Conservation (phyloP, 1,140 invertebrate genomes). For the Carcinoscorpius rotundicauda region DNA sequence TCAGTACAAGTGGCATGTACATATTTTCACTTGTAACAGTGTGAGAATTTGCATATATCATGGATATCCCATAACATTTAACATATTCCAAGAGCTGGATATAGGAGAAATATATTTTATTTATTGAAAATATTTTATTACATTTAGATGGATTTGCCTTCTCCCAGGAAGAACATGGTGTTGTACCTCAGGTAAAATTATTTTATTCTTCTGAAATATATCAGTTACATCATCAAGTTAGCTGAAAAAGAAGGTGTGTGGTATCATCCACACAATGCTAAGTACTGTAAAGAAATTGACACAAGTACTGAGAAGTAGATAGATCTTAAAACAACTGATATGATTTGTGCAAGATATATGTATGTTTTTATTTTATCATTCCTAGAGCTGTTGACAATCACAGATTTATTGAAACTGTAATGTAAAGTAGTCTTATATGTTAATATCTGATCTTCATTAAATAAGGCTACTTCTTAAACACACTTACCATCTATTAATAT, state of each 20-base stretch:
- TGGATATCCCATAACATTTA: too few relatives aligned
- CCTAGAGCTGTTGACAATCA: neutral
- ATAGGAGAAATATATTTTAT: too few relatives aligned
- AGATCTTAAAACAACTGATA: neutral
- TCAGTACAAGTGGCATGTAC: too few relatives aligned
- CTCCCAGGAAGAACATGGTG: conserved; percentile 96
- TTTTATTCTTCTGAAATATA: conserved; percentile 2
- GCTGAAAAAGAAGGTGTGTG: neutral
- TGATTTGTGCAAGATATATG: neutral
- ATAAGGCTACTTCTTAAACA: neutral
- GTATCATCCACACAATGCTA: neutral
- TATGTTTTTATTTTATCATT: neutral
- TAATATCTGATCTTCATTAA: neutral
- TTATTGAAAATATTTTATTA: too few relatives aligned
- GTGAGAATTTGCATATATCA: too few relatives aligned
- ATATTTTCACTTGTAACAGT: too few relatives aligned
- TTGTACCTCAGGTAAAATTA: conserved; percentile 49
- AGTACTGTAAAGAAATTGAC: neutral
- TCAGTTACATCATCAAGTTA: neutral
- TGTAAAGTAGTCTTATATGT: neutral
- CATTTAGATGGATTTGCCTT: conserved; percentile 91
- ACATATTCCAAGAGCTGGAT: too few relatives aligned
- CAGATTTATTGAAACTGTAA: too few relatives aligned
- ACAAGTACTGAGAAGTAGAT: neutral
- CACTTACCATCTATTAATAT: neutral